Evolutionary conservation across 2,797 vertebrate species (phyloP), one percentile per base, ranked within the genome.

Genomic region (Sciurus carolinensis): DNA sequence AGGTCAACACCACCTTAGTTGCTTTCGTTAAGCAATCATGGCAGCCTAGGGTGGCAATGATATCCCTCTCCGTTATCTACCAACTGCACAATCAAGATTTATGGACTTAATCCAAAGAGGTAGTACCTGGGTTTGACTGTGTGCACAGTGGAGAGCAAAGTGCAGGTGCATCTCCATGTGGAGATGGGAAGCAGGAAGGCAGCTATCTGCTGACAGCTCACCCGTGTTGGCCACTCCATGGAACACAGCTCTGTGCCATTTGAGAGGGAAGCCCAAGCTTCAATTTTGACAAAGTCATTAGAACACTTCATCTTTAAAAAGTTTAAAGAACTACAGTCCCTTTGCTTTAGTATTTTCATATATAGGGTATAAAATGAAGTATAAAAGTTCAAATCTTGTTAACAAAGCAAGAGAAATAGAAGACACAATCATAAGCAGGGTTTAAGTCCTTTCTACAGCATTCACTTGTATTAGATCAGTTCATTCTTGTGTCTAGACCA

Each of bases 61-160:
- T 6, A 3, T 64, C 52, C 42, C 24, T 15, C 30, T 52, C 47
- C 26, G 22, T 72, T 13, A 72, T 67, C 80, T 72, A 28, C 33
- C 10, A 39, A 17, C 10, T 28, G 13, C 33, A 36, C 10, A 3
- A 54, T 82, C 64, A 33, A 5, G 54, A 69, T 59, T 73, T 64
- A 80, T 81, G 72, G 71, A 3, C 5, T 72, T 72, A 5, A 64
- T 50, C 72, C 15, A 57, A 33, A 69, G 44, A 84, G 8, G 17
- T 9, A 7, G 30, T 9, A 14, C 28, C 42, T 24, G 3, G 14
- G 57, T 64, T 83, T 8, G 57, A 14, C 30, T 26, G 1, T 1
- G 3, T 2, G 0, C 3, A 22, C 4, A 13, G 7, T 3, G 9
- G 33, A 42, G 14, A 28, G 14, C 18, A 15, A 26, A 2, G 18